A percentile compares a stretch with the other conserved stretches of the same genome.
Conservation (phyloP, 1,140 invertebrate genomes). For the Drosophila santomea region DNA sequence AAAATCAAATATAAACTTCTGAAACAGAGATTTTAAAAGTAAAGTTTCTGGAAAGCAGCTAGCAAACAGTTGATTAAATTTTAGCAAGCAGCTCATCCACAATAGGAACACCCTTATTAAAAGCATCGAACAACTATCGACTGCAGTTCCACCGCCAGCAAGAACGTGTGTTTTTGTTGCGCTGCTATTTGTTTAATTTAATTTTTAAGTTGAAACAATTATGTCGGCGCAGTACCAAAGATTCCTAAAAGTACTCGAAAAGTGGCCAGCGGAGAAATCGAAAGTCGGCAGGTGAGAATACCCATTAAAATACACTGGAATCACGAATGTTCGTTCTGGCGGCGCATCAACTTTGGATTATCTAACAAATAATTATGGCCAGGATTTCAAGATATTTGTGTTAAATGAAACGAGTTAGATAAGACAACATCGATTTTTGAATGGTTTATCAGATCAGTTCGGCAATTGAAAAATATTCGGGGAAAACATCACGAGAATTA, state of each 20-base stretch:
- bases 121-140: neutral
- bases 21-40: too few relatives aligned
- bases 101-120: neutral
- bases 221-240: slow-evolving; percentile 89
- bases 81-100: neutral
- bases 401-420: neutral
- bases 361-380: slow-evolving; percentile 56
- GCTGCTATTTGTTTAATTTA: slow-evolving; percentile 25
- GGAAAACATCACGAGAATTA: neutral
- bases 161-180: slow-evolving; percentile 9
- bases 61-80: neutral
- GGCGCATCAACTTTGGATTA: slow-evolving; percentile 47
- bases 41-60: neutral
- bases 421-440: neutral
- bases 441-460: neutral
- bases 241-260: slow-evolving; percentile 90
- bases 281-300: slow-evolving; percentile 89
- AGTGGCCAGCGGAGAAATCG: slow-evolving; percentile 91
- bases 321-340: slow-evolving; percentile 58
- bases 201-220: slow-evolving; percentile 12
- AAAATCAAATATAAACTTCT: too few relatives aligned
- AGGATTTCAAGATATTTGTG: neutral
- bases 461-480: neutral
- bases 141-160: neutral
- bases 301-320: slow-evolving; percentile 4